Conservation (phyloP, 2,113 vertebrate genomes). For the Gracilinanus agilis region DNA sequence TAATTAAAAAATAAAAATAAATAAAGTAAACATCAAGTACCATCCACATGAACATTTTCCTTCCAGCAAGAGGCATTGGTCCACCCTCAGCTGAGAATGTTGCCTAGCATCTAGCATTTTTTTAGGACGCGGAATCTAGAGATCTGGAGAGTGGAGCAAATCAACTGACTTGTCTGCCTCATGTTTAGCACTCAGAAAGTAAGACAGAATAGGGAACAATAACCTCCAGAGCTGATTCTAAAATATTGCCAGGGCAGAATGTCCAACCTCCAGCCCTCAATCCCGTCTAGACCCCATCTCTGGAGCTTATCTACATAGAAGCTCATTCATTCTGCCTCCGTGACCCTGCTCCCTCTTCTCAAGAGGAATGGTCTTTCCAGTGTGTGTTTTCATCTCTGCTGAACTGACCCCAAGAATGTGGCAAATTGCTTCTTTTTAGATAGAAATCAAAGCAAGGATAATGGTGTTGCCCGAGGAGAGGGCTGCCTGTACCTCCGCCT, state of each 20-base stretch:
- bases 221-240: neutral
- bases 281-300: neutral
- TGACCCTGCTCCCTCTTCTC: constrained; percentile 25
- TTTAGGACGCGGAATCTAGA: neutral
- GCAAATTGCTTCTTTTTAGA: constrained; percentile 78
- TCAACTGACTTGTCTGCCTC: neutral
- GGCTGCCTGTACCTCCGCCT: constrained; percentile 79
- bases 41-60: neutral
- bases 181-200: neutral
- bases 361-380: constrained; percentile 74
- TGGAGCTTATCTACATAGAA: neutral
- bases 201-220: neutral
- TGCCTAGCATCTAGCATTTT: neutral
- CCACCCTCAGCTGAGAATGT: neutral
- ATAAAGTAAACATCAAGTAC: neutral
- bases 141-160: neutral
- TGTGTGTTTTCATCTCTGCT: constrained; percentile 77
- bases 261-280: neutral
- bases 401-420: constrained; percentile 71
- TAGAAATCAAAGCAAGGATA: constrained; percentile 81
- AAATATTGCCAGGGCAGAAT: neutral
- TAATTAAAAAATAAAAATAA: neutral
- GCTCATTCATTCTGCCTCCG: constrained; percentile 27
- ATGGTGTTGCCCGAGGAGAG: constrained; percentile 80
- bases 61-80: neutral